phyloP scores from a whole-genome alignment of 2,888 invertebrate species.

The Ischnus inquisitorius region DNA sequence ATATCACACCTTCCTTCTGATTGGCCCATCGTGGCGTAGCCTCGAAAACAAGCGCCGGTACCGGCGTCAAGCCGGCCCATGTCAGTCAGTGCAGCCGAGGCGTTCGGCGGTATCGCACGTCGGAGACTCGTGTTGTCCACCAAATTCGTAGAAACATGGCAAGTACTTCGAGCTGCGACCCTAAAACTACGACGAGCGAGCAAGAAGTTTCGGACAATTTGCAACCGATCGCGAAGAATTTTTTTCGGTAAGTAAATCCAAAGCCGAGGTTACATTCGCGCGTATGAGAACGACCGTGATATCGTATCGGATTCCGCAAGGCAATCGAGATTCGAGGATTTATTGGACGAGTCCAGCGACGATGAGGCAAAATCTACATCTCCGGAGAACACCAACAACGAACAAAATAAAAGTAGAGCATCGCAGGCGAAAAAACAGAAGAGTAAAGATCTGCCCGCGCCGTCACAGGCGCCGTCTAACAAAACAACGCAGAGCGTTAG shows the following conservation, averaged over 20 bases:
- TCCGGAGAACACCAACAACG: slow-evolving; percentile 1
- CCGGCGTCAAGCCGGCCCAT: too few relatives aligned
- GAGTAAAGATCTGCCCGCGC: background rate
- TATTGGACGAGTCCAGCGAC: slow-evolving; percentile 73
- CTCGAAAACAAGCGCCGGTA: background rate
- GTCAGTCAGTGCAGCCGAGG: background rate
- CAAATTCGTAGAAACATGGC: background rate
- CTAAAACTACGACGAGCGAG: background rate
- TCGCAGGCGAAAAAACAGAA: background rate
- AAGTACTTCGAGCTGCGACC: slow-evolving; percentile 8
- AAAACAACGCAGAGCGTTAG: background rate
- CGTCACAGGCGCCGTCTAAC: background rate
- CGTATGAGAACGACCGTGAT: background rate
- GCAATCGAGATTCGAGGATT: slow-evolving; percentile 72
- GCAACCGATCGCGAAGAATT: background rate
- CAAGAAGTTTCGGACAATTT: background rate
- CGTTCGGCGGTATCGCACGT: background rate
- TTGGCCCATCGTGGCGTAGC: background rate
- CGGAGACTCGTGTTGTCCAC: background rate
- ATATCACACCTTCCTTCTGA: background rate
- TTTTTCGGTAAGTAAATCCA: background rate
- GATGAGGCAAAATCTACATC: slow-evolving; percentile 49
- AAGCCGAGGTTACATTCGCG: background rate
- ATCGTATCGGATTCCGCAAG: slow-evolving; percentile 40
- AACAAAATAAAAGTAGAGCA: background rate